phyloP scores from a whole-genome alignment of 1,140 invertebrate genomes.

The Formica selysi region DNA sequence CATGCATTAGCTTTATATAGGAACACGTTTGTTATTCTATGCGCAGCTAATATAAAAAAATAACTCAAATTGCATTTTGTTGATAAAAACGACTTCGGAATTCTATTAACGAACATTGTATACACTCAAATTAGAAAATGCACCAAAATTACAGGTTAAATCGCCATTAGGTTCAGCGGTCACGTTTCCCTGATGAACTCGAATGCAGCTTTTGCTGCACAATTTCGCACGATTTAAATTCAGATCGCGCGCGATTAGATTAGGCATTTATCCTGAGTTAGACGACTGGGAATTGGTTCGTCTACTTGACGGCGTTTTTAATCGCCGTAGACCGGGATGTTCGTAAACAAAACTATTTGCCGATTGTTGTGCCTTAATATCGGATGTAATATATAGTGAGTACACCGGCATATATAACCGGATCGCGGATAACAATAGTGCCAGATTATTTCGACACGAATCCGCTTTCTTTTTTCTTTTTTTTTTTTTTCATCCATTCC shows the following conservation, averaged over 20 bases:
- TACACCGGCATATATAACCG: slow-evolving; percentile 24
- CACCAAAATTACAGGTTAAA: slow-evolving; percentile 5
- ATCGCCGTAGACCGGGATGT: slow-evolving; percentile 6
- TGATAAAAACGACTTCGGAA: too few species aligned
- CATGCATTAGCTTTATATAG: too few species aligned
- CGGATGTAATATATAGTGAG: neutral
- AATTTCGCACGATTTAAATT: slow-evolving; percentile 43
- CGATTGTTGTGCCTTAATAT: slow-evolving; percentile 50
- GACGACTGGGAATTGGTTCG: slow-evolving; percentile 31
- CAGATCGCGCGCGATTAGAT: slow-evolving; percentile 43
- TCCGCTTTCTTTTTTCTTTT: neutral
- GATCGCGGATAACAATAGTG: slow-evolving; percentile 59
- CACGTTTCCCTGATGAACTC: slow-evolving; percentile 36
- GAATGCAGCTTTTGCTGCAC: neutral
- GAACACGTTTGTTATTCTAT: too few species aligned
- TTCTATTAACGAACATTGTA: too few species aligned
- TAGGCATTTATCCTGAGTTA: slow-evolving; percentile 37
- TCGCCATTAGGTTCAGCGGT: slow-evolving; percentile 16
- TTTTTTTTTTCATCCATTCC: slow-evolving; percentile 49
- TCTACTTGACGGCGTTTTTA: slow-evolving; percentile 42
- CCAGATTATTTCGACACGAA: slow-evolving; percentile 56
- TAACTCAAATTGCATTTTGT: too few species aligned
- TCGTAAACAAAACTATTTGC: slow-evolving; percentile 50
- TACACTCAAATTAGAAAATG: slow-evolving; percentile 9
- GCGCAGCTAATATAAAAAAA: too few species aligned